These are phyloP conservation scores for Campylorhamphus procurvoides DNA, from an alignment of 2,113 vertebrate species.

Conservation along the genomic window DNA sequence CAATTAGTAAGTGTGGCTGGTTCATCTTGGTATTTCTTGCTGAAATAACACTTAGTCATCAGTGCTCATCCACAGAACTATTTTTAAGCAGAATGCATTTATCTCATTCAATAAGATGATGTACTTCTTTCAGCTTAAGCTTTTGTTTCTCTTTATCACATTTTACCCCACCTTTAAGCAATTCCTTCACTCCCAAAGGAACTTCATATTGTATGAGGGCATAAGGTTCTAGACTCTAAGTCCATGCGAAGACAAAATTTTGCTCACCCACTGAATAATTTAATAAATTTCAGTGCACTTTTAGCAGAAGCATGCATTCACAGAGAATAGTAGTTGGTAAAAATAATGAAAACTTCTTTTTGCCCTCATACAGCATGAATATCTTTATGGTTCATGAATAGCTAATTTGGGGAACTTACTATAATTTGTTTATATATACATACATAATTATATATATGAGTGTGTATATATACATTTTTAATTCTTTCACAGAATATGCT, in stretches of 20 bases:
- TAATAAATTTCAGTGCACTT: not conserved
- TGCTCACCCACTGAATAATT: not conserved
- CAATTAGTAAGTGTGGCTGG: not conserved
- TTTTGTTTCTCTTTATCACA: not conserved
- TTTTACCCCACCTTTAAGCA: not conserved
- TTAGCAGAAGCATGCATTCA: not conserved
- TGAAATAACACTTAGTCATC: not conserved
- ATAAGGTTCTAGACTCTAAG: not conserved
- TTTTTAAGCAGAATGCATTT: not conserved
- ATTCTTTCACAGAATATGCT: not conserved
- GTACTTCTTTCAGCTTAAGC: not conserved
- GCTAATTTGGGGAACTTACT: not conserved
- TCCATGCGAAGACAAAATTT: not conserved
- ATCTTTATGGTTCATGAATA: not conserved
- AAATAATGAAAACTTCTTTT: not conserved
- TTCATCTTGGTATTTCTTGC: not conserved
- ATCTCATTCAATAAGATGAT: not conserved
- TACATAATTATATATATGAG: no score
- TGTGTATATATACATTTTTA: not conserved
- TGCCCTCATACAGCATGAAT: not conserved
- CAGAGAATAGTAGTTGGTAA: not conserved
- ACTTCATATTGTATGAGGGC: not conserved
- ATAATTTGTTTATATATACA: not conserved
- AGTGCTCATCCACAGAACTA: not conserved
- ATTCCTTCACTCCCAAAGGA: not conserved